phyloP scores from a whole-genome alignment of 2,113 vertebrate species.

The Gymnorhina tibicen region DNA sequence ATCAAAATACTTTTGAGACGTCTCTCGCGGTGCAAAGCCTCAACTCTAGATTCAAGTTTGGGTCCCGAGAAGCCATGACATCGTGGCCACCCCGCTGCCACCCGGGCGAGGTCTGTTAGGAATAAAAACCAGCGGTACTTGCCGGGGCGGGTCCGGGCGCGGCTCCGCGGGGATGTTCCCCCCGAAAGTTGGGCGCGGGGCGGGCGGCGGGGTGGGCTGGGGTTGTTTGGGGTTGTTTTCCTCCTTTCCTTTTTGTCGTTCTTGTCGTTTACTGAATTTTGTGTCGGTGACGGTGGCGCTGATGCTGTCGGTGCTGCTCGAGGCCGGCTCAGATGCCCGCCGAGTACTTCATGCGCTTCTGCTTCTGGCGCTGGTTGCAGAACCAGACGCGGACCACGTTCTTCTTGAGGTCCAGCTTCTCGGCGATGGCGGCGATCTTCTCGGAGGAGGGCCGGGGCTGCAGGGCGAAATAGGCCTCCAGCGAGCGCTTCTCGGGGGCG shows the following conservation, averaged over 20 bases:
- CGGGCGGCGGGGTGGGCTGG: neutral
- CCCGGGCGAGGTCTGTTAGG: neutral
- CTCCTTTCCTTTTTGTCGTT: neutral
- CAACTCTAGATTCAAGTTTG: slow-evolving; percentile 74
- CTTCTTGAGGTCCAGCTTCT: slow-evolving; percentile 98
- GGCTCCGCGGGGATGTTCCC: neutral
- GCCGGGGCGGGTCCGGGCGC: slow-evolving; percentile 31
- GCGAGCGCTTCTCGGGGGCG: slow-evolving; percentile 92
- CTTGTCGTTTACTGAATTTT: neutral
- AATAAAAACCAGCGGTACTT: slow-evolving; percentile 54
- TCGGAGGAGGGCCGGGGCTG: slow-evolving; percentile 96
- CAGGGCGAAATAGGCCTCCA: slow-evolving; percentile 97
- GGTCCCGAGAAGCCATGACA: slow-evolving; percentile 59
- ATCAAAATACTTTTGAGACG: slow-evolving; percentile 79
- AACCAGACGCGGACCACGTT: slow-evolving; percentile 99
- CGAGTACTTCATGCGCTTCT: slow-evolving; percentile 99
- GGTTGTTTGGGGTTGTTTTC: neutral
- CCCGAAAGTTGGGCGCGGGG: neutral
- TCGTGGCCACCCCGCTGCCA: slow-evolving; percentile 68
- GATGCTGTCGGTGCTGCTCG: neutral
- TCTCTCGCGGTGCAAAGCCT: slow-evolving; percentile 67
- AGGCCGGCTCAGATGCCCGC: slow-evolving; percentile 84
- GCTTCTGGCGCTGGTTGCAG: slow-evolving; percentile 99
- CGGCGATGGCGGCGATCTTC: slow-evolving; percentile 97
- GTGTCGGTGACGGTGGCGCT: neutral